Percentiles rank a stretch among this genome's conserved stretches.
These are phyloP conservation scores for Oryzias curvinotus DNA, from an alignment of 2,113 vertebrate genomes.

Conservation along the genomic window DNA sequence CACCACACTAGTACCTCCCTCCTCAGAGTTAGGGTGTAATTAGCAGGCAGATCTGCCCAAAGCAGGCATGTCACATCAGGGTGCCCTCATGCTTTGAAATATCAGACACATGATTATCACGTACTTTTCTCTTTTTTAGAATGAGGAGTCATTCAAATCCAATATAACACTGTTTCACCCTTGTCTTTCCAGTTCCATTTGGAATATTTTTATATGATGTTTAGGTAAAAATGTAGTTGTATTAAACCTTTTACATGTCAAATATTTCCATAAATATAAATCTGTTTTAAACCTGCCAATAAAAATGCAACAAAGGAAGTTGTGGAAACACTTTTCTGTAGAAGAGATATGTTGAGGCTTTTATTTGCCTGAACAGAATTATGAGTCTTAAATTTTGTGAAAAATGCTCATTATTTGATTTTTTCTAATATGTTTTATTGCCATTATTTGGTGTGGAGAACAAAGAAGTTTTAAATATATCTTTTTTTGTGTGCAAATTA, in stretches of 20 bases:
- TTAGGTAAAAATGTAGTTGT: neutral
- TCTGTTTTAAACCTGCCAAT: too few species aligned
- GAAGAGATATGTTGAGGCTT: too few species aligned
- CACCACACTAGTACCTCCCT: constrained; percentile 84
- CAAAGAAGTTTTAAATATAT: constrained; percentile 59
- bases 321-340: too few species aligned
- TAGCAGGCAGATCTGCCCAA: constrained; percentile 86
- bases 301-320: too few species aligned
- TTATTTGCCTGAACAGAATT: too few species aligned
- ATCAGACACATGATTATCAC: constrained; percentile 77
- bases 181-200: too few species aligned
- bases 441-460: constrained; percentile 11
- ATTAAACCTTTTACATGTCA: too few species aligned
- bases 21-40: constrained; percentile 84
- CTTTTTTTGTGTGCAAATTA: constrained; percentile 51
- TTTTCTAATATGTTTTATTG: too few species aligned
- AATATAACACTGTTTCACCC: neutral
- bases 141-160: constrained; percentile 35
- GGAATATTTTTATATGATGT: too few species aligned
- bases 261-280: too few species aligned
- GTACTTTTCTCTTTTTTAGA: constrained; percentile 64
- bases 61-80: constrained; percentile 79
- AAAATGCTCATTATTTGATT: too few species aligned
- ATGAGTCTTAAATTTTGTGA: too few species aligned
- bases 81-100: constrained; percentile 72